Evolutionary conservation across 2,888 invertebrate genomes (phyloP), one percentile per base, ranked within the genome.

Genomic region (Priocnemis perturbator): DNA sequence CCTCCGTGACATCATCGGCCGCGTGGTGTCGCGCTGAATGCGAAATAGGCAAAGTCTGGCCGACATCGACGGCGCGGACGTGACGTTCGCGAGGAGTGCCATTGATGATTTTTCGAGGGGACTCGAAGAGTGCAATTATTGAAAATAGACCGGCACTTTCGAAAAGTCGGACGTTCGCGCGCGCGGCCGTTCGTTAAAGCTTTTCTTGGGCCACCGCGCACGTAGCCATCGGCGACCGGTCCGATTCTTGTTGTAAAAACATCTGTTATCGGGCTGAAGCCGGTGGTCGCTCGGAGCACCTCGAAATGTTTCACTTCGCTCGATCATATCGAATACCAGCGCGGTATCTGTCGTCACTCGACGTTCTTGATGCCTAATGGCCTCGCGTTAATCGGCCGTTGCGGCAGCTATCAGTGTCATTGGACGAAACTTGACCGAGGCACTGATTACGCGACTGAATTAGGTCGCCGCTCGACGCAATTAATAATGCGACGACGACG

Each of bases 281-380:
- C 52, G 78, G 77, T 74, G 79, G 78, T 79, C 77, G 59, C 53
- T 66, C 66, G 58, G 47, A 64, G 50, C 57, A 60, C 23, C 58
- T 64, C 55, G 55, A 71, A 61, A 23, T 17, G 67, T 59, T 62
- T 58, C 56, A 59, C 58, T 70, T 59, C 60, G 47, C 64, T 65
- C 59, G 78, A 81, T 77, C 72, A 58, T 59, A 66, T 78, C 69
- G 73, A 69, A 81, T 75, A 71, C 77, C 77, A 70, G 23, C 53
- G 23, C 53, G 71, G 60, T 76, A 76, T 78, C 80, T 67, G 68
- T 58, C 60, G 71, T 60, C 71, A 58, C 76, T 73, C 65, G 66
- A 71, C 79, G 71, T 76, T 76, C 69, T 55, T 58, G 58, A 67
- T 74, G 67, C 60, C 73, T 83, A 84, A 84, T 80, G 82, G 83